Conservation (phyloP, 2,797 vertebrate species). For the Neosilurus mollespiculum region DNA sequence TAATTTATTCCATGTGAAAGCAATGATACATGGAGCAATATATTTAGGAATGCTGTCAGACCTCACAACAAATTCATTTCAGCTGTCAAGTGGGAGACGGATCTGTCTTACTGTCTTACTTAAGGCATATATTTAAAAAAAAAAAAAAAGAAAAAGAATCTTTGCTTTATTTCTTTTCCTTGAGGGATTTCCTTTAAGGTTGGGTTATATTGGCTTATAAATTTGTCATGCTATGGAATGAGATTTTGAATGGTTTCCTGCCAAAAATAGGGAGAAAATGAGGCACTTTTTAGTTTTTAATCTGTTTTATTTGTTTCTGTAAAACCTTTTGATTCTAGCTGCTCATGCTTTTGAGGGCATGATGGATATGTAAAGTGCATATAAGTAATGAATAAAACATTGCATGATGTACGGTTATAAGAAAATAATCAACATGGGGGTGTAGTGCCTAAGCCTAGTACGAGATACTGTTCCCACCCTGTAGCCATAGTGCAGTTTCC, state of each 20-base stretch:
- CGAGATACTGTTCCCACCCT: neutral
- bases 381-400: neutral
- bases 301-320: neutral
- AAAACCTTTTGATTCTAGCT: neutral
- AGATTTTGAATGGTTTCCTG: constrained; percentile 1
- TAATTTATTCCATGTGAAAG: constrained; percentile 37
- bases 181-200: constrained; percentile 25
- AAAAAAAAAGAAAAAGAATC: neutral
- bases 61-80: constrained; percentile 43
- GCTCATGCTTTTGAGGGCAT: neutral
- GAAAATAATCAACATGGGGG: neutral
- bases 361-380: too few relatives aligned
- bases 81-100: constrained; percentile 31
- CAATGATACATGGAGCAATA: constrained; percentile 47
- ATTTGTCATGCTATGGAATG: constrained; percentile 20
- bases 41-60: constrained; percentile 44
- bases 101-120: constrained; percentile 18
- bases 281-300: neutral
- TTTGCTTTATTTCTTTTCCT: constrained; percentile 40
- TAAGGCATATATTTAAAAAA: constrained; percentile 23
- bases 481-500: neutral
- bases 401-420: neutral
- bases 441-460: neutral
- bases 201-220: constrained; percentile 22
- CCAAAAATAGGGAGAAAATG: neutral